A percentile compares a stretch with the other conserved stretches of the same genome.
Evolutionary conservation across 1,140 invertebrate genomes (phyloP).

Genomic region (Drosophila equinoxialis): DNA sequence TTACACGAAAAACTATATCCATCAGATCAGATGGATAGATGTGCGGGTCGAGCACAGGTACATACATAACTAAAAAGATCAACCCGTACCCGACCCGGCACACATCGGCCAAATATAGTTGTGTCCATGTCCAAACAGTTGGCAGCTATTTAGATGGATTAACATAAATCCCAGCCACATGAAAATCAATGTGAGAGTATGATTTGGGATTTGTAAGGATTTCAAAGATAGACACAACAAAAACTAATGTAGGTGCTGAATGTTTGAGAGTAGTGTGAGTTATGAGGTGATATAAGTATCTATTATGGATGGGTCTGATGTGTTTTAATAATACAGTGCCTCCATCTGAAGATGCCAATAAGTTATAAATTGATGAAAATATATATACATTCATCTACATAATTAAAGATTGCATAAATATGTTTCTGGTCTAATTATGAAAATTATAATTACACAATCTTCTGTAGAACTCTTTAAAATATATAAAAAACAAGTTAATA

Average conservation of each 20-base stretch:
- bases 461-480: too few relatives aligned
- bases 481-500: too few relatives aligned
- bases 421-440: too few relatives aligned
- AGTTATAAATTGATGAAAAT: not conserved
- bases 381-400: not conserved
- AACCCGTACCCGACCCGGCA: not conserved
- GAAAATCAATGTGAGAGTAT: slow-evolving; percentile 71
- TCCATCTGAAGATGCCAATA: not conserved
- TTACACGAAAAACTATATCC: slow-evolving; percentile 52
- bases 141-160: slow-evolving; percentile 78
- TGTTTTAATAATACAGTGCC: not conserved
- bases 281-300: slow-evolving; percentile 2
- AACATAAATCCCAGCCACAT: slow-evolving; percentile 61
- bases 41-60: slow-evolving; percentile 41
- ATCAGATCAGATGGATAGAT: slow-evolving; percentile 61
- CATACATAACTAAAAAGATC: slow-evolving; percentile 18
- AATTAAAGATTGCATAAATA: too few relatives aligned
- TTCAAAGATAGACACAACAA: slow-evolving; percentile 6
- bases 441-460: too few relatives aligned
- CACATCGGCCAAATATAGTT: slow-evolving; percentile 60
- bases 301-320: too few relatives aligned
- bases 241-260: not conserved
- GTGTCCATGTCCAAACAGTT: slow-evolving; percentile 69
- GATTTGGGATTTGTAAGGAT: slow-evolving; percentile 20
- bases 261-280: not conserved